Base-by-base conservation (phyloP, 1,140 invertebrate genomes). In the Agrypnia vestita region DNA sequence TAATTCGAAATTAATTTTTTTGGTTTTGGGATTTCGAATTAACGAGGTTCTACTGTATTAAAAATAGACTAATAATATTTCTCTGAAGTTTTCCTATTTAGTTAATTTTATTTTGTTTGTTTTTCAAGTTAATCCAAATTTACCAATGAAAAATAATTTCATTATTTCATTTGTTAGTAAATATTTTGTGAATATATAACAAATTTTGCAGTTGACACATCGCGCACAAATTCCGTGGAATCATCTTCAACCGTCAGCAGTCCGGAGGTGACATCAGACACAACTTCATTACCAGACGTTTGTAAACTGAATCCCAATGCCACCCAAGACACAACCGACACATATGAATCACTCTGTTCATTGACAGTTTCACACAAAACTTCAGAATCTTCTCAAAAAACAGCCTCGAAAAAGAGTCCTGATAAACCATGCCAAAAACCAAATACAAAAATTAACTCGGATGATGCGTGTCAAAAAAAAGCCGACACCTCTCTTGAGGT, bases 201-300 rank as follows among this genome's bases (percentile, higher is more conserved):
- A 69, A 46, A 8, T 62, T 69, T 69, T 69, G 13, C 43, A 69
- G 64, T 69, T 44, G 64, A 69, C 64, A 74, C 71, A 74, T 73
- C 71, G 25, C 21, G 51, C 71, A 74, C 25, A 15, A 74, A 56
- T 56, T 74, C 71, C 35, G 10, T 35, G 35, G 71, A 56, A 74
- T 59, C 55, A 49, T 76, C 74, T 61, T 47, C 56, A 43, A 74
- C 35, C 47, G 56, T 64, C 55, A 76, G 74, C 17, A 76, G 74
- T 62, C 17, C 74, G 0, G 74, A 76, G 44, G 51, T 59, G 11
- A 11, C 51, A 56, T 12, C 44, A 35, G 53, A 74, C 8, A 3
- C 35, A 43, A 11, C n/a, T 13, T 3, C 53, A 53, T 74, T 53
- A 10, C 9, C 71, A 56, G 25, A 44, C 9, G 13, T 17, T n/a